Conservation (phyloP, 2,888 invertebrate species). For the Tetranychus piercei region DNA sequence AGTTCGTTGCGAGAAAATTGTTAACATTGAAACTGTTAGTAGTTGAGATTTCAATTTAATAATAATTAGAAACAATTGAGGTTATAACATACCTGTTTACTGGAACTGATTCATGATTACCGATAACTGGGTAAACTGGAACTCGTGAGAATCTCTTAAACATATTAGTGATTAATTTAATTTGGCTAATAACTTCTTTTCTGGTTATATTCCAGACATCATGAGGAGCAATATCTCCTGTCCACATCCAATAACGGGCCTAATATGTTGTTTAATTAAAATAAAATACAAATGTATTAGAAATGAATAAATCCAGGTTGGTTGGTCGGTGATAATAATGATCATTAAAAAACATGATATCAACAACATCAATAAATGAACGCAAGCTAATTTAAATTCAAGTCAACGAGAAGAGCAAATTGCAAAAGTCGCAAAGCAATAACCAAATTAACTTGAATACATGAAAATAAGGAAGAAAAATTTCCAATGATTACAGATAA, state of each 20-base stretch:
- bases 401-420: neutral
- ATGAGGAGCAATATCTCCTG: constrained; percentile 37
- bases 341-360: too few species aligned
- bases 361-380: too few species aligned
- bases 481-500: too few species aligned
- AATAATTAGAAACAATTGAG: neutral
- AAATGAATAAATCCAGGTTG: neutral
- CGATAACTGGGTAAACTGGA: constrained; percentile 24
- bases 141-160: constrained; percentile 23
- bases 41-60: too few species aligned
- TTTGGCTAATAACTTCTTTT: constrained; percentile 21
- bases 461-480: too few species aligned
- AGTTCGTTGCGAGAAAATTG: too few species aligned
- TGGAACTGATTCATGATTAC: constrained; percentile 25
- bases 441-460: too few species aligned
- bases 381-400: too few species aligned
- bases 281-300: neutral
- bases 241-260: constrained; percentile 35
- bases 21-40: too few species aligned
- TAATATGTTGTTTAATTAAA: constrained; percentile 5
- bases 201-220: constrained; percentile 30
- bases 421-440: too few species aligned
- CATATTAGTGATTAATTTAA: constrained; percentile 22
- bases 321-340: neutral
- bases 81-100: constrained; percentile 30